Evolutionary conservation across 2,113 vertebrate genomes (phyloP).

Genomic region (Mionectes macconnelli): DNA sequence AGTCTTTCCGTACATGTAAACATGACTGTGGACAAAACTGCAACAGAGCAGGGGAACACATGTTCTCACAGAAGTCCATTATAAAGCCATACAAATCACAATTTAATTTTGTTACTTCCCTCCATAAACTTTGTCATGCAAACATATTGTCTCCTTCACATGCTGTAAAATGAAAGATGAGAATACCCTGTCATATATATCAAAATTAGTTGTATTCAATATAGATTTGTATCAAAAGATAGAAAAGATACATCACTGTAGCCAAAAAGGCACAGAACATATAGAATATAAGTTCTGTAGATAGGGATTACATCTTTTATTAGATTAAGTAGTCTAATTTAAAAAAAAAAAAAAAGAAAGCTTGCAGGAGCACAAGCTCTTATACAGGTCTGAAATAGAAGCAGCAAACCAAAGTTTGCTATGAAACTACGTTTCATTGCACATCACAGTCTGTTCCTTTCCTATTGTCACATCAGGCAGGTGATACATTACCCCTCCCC

Average conservation of each 20-base stretch:
- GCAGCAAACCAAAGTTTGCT: neutral
- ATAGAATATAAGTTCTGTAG: neutral
- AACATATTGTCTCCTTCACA: neutral
- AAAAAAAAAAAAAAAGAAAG: neutral
- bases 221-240: neutral
- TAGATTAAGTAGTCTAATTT: neutral
- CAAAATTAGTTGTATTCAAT: neutral
- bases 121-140: neutral
- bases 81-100: neutral
- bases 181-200: neutral
- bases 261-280: neutral
- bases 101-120: neutral
- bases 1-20: neutral
- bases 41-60: neutral
- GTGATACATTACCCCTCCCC: neutral
- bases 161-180: neutral
- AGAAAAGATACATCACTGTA: neutral
- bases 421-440: neutral
- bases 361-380: neutral
- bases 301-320: neutral
- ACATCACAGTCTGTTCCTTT: neutral
- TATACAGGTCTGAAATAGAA: neutral
- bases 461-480: rapidly evolving
- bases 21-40: neutral
- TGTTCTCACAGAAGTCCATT: neutral